phyloP scores from a whole-genome alignment of 2,888 invertebrate species.

The Chironomus tentans region DNA sequence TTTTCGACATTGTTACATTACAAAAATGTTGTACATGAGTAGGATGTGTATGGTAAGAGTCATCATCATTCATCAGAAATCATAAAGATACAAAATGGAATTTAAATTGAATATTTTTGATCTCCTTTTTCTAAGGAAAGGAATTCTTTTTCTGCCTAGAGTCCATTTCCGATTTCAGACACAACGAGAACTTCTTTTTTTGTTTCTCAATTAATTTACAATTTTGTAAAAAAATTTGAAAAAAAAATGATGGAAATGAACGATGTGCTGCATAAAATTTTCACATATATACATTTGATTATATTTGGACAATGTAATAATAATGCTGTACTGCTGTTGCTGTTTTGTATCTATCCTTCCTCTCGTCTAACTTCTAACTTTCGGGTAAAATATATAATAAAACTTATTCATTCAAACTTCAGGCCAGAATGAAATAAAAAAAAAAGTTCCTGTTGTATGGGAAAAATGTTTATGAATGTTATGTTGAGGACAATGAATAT shows the following conservation, averaged over 20 bases:
- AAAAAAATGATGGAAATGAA: too few relatives aligned
- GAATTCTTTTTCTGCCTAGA: not conserved
- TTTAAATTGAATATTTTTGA: constrained; percentile 23
- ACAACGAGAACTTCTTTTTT: not conserved
- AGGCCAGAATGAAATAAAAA: not conserved
- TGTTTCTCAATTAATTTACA: too few relatives aligned
- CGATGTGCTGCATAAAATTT: too few relatives aligned
- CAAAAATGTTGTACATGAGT: too few relatives aligned
- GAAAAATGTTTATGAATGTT: not conserved
- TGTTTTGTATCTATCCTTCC: too few relatives aligned
- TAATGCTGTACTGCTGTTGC: not conserved
- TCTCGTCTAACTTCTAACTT: not conserved
- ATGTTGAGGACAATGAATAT: not conserved
- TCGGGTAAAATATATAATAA: not conserved
- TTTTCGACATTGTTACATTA: too few relatives aligned
- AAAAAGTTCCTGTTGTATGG: too few relatives aligned
- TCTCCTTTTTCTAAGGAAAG: not conserved
- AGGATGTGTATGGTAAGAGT: not conserved
- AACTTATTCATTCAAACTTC: not conserved
- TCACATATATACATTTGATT: not conserved
- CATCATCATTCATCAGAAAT: constrained; percentile 25
- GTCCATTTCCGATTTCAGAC: not conserved
- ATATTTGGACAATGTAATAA: not conserved
- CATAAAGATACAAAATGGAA: constrained; percentile 23
- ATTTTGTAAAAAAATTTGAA: too few relatives aligned